phyloP scores from a whole-genome alignment of 2,888 invertebrate species.

The Alcis repandata region DNA sequence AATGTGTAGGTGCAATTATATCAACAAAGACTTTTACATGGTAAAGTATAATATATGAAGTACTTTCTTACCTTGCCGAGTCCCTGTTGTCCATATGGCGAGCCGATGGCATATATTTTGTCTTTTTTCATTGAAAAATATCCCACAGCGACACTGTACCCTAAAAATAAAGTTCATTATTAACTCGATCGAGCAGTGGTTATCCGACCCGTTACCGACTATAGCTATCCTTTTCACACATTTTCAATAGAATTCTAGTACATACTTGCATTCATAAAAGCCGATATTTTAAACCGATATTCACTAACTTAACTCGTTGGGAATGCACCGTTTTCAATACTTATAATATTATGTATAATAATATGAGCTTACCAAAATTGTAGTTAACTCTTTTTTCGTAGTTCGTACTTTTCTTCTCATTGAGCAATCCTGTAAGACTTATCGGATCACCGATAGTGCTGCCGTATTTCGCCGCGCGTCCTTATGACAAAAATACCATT shows the following conservation, averaged over 20 bases:
- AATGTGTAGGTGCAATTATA: neutral
- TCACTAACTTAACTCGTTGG: too few species aligned
- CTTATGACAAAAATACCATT: conserved; percentile 22
- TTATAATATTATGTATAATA: too few species aligned
- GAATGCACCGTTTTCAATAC: too few species aligned
- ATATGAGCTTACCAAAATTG: conserved; percentile 25
- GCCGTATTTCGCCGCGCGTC: conserved; percentile 22
- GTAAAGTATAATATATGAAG: too few species aligned
- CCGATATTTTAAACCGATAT: too few species aligned
- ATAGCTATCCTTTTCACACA: too few species aligned
- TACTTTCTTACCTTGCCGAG: conserved; percentile 58
- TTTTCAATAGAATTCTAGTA: too few species aligned
- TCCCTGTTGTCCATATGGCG: conserved; percentile 62
- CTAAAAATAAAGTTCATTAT: conserved; percentile 49
- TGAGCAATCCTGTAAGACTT: neutral
- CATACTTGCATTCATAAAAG: too few species aligned
- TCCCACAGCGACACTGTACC: conserved; percentile 66
- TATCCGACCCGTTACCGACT: too few species aligned
- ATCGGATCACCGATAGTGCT: neutral
- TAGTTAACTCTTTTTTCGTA: conserved; percentile 1
- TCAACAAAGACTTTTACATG: too few species aligned
- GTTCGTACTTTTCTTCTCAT: neutral
- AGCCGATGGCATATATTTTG: conserved; percentile 55
- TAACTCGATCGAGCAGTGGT: neutral
- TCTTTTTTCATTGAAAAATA: conserved; percentile 44